A percentile compares a stretch with the other conserved stretches of the same genome.
These are phyloP conservation scores for Gopherus evgoodei DNA, from an alignment of 2,113 vertebrate species.

Conservation along the genomic window DNA sequence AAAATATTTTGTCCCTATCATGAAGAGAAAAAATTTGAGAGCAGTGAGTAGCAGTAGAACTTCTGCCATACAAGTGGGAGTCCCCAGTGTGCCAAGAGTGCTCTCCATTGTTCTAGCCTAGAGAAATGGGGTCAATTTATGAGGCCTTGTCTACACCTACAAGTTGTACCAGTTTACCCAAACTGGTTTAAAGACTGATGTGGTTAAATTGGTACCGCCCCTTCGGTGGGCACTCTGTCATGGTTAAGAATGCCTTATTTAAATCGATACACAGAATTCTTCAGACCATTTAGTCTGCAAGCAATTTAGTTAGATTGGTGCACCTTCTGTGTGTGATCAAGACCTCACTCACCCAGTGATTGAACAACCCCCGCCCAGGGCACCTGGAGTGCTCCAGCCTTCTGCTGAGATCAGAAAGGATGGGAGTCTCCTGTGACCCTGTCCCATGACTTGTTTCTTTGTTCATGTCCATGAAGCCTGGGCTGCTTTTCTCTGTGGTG, in stretches of 20 bases:
- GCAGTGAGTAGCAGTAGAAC: not conserved
- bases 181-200: fast-evolving
- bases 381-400: fast-evolving
- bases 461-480: not conserved
- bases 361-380: not conserved
- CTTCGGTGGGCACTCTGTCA: not conserved
- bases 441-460: fast-evolving
- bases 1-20: not conserved
- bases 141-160: not conserved
- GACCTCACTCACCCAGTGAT: not conserved
- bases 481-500: not conserved
- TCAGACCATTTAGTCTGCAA: not conserved
- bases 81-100: not conserved
- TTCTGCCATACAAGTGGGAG: fast-evolving
- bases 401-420: not conserved
- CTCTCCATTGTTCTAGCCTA: not conserved
- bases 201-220: fast-evolving
- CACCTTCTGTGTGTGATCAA: not conserved
- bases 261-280: not conserved
- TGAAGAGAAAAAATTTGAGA: not conserved
- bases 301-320: not conserved
- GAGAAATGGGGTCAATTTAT: not conserved
- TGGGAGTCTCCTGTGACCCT: fast-evolving
- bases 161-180: not conserved
- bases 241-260: not conserved